These are phyloP conservation scores for Nixonia krombeini DNA, from an alignment of 1,140 invertebrate species.

Conservation along the genomic window DNA sequence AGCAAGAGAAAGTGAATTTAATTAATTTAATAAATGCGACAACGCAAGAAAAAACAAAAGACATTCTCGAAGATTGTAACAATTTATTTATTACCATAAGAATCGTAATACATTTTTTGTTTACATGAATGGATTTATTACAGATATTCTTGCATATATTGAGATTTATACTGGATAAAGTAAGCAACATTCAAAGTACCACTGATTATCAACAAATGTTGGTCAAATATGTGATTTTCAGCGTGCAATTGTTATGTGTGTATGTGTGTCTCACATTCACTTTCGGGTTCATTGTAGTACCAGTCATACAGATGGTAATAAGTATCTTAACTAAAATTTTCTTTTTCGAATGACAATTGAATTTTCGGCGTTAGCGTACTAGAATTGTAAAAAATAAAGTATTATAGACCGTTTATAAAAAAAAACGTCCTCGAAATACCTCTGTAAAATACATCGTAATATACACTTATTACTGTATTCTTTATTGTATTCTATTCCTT, in stretches of 20 bases:
- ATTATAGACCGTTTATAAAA: constrained; percentile 27
- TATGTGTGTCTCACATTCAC: constrained; percentile 60
- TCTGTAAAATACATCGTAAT: constrained; percentile 11
- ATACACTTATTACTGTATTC: background rate
- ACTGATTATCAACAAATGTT: constrained; percentile 49
- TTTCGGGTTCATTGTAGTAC: constrained; percentile 57
- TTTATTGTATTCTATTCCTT: constrained; percentile 1
- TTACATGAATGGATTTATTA: too few relatives aligned
- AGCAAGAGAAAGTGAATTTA: too few relatives aligned
- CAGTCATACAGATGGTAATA: constrained; percentile 56
- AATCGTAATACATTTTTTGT: too few relatives aligned
- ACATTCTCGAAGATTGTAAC: constrained; percentile 16
- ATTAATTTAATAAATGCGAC: background rate
- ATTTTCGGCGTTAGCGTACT: constrained; percentile 4
- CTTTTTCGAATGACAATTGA: constrained; percentile 41
- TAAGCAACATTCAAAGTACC: constrained; percentile 53
- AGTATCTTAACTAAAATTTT: constrained; percentile 56
- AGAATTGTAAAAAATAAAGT: constrained; percentile 21
- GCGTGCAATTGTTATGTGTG: constrained; percentile 55
- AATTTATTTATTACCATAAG: too few relatives aligned
- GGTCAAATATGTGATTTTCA: constrained; percentile 54
- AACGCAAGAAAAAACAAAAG: background rate
- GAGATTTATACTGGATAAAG: constrained; percentile 59
- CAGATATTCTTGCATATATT: constrained; percentile 62
- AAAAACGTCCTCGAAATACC: constrained; percentile 16